A percentile compares a stretch with the other conserved stretches of the same genome.
Conservation (phyloP, 2,113 vertebrate genomes). For the Tachycineta bicolor region DNA sequence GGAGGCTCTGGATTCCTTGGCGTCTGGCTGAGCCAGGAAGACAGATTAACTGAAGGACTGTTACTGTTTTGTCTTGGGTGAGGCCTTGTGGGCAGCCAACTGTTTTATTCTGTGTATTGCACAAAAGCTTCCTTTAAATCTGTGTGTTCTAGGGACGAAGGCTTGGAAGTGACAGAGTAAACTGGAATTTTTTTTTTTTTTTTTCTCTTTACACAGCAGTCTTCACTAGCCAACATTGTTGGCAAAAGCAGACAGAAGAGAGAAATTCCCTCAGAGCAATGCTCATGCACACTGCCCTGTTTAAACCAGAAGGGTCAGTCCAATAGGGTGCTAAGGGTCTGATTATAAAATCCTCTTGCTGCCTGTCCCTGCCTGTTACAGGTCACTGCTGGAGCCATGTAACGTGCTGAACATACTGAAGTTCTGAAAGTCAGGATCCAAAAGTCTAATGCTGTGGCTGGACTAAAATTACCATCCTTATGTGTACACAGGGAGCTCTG, state of each 20-base stretch:
- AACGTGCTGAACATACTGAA: background rate
- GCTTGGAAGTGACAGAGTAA: background rate
- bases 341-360: background rate
- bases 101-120: slow-evolving; percentile 21
- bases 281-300: background rate
- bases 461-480: background rate
- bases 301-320: background rate
- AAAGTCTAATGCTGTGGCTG: background rate
- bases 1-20: slow-evolving; percentile 40
- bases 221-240: background rate
- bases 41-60: slow-evolving; percentile 23
- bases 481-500: background rate
- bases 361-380: background rate
- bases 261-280: background rate
- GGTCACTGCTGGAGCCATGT: background rate
- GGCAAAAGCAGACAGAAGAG: background rate
- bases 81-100: slow-evolving; percentile 31
- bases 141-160: background rate
- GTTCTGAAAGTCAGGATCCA: background rate
- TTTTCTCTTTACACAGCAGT: background rate
- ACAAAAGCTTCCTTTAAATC: slow-evolving; percentile 23
- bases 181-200: background rate
- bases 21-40: background rate
- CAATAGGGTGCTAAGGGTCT: background rate
- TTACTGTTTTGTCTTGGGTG: slow-evolving; percentile 54